Conservation (phyloP, 2,113 vertebrate species). For the Heloderma charlesbogerti region DNA sequence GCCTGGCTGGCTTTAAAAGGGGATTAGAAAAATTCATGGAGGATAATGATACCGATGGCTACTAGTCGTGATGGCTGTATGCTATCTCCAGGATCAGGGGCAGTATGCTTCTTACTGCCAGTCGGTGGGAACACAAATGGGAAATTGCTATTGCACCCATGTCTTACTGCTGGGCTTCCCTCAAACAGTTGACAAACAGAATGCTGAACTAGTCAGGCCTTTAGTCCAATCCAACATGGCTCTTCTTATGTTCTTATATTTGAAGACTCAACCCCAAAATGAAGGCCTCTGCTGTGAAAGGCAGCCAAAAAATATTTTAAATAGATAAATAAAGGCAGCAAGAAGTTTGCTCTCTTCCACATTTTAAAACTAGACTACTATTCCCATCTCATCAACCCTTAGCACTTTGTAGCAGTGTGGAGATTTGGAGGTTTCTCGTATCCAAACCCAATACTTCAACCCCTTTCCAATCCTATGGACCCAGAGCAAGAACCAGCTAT, state of each 20-base stretch:
- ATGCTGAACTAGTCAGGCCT: background rate
- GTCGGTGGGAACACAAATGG: background rate
- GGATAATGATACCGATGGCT: background rate
- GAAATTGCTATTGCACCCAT: background rate
- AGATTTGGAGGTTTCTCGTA: background rate
- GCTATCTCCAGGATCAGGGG: background rate
- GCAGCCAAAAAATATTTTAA: too few species aligned
- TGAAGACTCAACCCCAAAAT: background rate
- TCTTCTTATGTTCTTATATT: background rate
- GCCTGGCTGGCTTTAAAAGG: too few species aligned
- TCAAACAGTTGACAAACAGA: background rate
- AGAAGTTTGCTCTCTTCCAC: background rate
- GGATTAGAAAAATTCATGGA: too few species aligned
- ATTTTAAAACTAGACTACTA: background rate
- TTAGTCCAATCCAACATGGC: background rate
- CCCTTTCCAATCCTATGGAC: background rate
- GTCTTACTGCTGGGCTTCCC: background rate
- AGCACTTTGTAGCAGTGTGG: background rate
- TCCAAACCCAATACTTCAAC: background rate
- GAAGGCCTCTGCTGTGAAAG: too few species aligned
- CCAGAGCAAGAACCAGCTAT: background rate
- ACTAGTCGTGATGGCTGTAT: background rate
- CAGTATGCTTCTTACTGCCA: background rate
- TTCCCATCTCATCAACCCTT: background rate
- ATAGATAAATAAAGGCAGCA: background rate